Base-by-base conservation (phyloP, 2,888 invertebrate species). In the Lomographa bimaculata region DNA sequence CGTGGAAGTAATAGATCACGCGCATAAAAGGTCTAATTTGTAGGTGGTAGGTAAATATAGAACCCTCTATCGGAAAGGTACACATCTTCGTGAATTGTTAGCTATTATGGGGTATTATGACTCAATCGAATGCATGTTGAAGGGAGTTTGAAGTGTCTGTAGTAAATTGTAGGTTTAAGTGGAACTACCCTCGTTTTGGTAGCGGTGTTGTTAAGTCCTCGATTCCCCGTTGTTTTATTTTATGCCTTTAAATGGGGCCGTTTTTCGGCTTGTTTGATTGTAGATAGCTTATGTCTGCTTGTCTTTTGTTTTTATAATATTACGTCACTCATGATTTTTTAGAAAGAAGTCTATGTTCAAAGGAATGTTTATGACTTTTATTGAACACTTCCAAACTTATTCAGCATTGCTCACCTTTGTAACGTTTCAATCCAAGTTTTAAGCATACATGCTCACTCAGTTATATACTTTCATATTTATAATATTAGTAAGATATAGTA, bases 71-170 rank as follows among this genome's bases (percentile, higher is more conserved):
- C 71, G 65, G 60, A 55, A 64, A 77, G 57, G 77, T 60, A 79
- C 70, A 81, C 77, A 75, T 77, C 76, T 76, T 79, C 66, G 62
- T 70, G 61, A 71, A 74, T 63, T 56, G 69, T 56, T 54, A 60
- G 57, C 67, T 65, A 71, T 75, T 77, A 77, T 67, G 64, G 62
- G 53, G 64, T 61, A 69, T 82, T 80, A 87, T 85, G 83, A 79
- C 86, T 87, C 83, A 82, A 87, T 87, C 71, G 78, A 75, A 67
- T 60, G 64, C 57, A 60, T 57, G 58, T 58, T 64, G 64, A 64
- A 70, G 66, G 71, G 69, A 71, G 68, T 65, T 65, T 70, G 52
- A 66, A 81, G 77, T 79, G 78, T 80, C 78, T 77, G 69, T 56
- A 61, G 63, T 60, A 84, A 80, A 83, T 80, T 79, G 71, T 77